Percentiles rank a stretch among this genome's conserved stretches.
Evolutionary conservation across 2,888 invertebrate species (phyloP).

Genomic region (Meteorus colon): DNA sequence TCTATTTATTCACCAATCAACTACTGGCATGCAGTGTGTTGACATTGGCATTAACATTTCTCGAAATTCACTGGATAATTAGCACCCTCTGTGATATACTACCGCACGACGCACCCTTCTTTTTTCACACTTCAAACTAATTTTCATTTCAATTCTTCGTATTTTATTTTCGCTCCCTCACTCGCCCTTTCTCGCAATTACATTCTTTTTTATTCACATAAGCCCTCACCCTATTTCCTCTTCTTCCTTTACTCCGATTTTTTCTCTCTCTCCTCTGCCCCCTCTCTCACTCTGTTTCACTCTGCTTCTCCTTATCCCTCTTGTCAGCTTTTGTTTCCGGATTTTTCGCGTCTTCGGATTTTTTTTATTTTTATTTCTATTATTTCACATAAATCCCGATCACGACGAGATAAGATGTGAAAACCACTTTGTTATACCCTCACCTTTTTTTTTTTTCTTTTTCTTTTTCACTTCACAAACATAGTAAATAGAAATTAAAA

Average conservation of each 20-base stretch:
- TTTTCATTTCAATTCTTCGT: background rate
- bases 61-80: conserved; percentile 20
- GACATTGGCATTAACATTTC: background rate
- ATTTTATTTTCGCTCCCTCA: conserved; percentile 25
- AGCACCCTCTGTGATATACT: conserved; percentile 21
- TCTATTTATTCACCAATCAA: conserved; percentile 12
- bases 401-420: background rate
- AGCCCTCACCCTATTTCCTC: conserved; percentile 25
- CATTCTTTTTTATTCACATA: conserved; percentile 16
- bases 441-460: background rate
- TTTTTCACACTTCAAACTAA: background rate
- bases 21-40: background rate
- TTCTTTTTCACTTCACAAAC: conserved; percentile 27
- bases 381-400: conserved; percentile 22
- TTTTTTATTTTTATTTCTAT: conserved; percentile 1
- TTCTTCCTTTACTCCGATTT: conserved; percentile 7
- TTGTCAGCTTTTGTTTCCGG: conserved; percentile 6
- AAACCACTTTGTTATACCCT: background rate
- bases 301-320: conserved; percentile 15
- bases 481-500: background rate
- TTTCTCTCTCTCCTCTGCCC: conserved; percentile 7
- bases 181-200: conserved; percentile 3
- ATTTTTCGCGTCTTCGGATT: background rate
- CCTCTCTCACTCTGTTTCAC: conserved; percentile 31
- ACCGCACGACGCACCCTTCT: conserved; percentile 19